Evolutionary conservation across 2,888 invertebrate species (phyloP).

Genomic region (Andrena praecox): DNA sequence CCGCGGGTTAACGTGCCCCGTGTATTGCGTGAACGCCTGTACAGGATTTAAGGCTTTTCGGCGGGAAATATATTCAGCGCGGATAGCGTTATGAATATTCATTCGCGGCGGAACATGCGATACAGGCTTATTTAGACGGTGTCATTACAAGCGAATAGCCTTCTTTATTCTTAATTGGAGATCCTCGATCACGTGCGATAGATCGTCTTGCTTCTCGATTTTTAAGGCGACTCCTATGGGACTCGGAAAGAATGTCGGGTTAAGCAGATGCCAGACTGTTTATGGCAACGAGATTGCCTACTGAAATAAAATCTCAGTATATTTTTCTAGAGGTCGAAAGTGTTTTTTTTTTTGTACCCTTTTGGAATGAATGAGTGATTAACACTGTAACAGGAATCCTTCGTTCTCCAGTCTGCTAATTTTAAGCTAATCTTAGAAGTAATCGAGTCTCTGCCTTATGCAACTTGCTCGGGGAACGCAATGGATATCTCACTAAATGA

Average conservation of each 20-base stretch:
- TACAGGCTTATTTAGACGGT: slow-evolving; percentile 22
- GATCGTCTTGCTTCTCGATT: neutral
- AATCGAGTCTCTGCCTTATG: too few species aligned
- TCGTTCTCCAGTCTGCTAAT: too few species aligned
- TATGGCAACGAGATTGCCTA: neutral
- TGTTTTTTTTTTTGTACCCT: neutral
- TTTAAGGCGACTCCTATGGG: neutral
- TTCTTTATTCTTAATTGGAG: slow-evolving; percentile 16
- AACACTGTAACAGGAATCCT: neutral
- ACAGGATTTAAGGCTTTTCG: slow-evolving; percentile 43
- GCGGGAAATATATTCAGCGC: slow-evolving; percentile 5
- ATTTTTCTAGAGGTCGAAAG: neutral
- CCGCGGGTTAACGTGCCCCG: slow-evolving; percentile 47
- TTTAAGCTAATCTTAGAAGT: too few species aligned
- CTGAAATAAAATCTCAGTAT: neutral
- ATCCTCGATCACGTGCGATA: neutral
- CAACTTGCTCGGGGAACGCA: too few species aligned
- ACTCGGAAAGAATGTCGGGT: neutral
- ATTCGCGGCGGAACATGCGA: slow-evolving; percentile 19
- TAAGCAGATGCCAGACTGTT: neutral
- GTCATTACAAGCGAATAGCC: slow-evolving; percentile 17
- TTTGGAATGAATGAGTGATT: neutral
- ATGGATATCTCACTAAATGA: neutral
- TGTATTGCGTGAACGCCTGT: slow-evolving; percentile 39
- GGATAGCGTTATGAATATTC: slow-evolving; percentile 48